Percentiles rank a stretch among this genome's conserved stretches.
Conservation (phyloP, 2,113 vertebrate genomes). For the Rostratula benghalensis region DNA sequence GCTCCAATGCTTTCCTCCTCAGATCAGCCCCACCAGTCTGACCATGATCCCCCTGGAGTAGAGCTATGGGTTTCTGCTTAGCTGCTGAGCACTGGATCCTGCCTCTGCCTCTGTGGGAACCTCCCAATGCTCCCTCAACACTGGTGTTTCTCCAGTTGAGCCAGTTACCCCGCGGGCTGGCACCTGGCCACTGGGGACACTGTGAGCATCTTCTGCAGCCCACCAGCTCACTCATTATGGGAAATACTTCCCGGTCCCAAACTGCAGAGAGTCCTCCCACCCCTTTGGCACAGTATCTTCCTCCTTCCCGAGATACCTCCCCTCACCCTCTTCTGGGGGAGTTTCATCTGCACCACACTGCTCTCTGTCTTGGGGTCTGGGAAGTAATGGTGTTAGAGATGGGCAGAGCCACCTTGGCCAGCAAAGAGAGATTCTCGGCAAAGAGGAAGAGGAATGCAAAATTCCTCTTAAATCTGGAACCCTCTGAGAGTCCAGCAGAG, state of each 20-base stretch:
- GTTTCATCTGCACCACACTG: fast-evolving
- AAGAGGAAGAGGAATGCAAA: not conserved
- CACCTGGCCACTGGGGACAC: not conserved
- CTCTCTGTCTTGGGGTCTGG: not conserved
- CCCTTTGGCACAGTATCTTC: not conserved
- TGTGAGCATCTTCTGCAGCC: fast-evolving
- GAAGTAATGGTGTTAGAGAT: not conserved
- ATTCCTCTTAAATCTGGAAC: not conserved
- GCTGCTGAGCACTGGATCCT: not conserved
- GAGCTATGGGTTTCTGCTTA: not conserved
- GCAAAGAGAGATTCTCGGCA: not conserved
- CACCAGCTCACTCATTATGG: not conserved
- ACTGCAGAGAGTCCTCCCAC: not conserved
- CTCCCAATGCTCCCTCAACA: not conserved
- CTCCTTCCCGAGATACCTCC: not conserved
- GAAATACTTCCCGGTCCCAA: not conserved
- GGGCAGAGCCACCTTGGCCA: fast-evolving
- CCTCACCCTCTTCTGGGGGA: not conserved
- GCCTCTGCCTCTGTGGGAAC: not conserved
- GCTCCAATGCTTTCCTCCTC: not conserved
- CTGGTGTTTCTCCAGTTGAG: not conserved
- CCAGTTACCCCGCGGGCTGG: not conserved
- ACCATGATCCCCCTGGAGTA: not conserved
- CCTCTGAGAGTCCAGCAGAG: not conserved
- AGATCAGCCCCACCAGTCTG: fast-evolving